Conservation (phyloP, 1,140 invertebrate species). For the Temnothorax nylanderi region DNA sequence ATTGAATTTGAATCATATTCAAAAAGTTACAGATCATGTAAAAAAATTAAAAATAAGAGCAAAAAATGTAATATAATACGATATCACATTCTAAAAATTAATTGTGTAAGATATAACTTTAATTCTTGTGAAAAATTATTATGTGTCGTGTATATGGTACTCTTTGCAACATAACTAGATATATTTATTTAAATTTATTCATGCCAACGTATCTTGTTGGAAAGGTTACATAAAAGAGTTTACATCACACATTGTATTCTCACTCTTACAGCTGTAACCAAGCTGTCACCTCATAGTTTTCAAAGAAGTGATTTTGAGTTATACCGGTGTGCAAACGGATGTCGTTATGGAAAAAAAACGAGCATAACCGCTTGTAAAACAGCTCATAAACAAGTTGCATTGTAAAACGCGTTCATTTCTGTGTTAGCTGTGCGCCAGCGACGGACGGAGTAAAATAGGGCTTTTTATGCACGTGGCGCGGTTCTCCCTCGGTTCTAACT, state of each 20-base stretch:
- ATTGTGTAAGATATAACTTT: neutral
- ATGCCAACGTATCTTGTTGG: neutral
- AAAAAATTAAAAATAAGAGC: neutral
- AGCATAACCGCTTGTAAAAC: conserved; percentile 34
- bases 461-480: conserved; percentile 19
- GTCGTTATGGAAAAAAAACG: conserved; percentile 18
- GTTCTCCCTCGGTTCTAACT: conserved; percentile 3
- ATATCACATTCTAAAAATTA: neutral
- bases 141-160: neutral
- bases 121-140: neutral
- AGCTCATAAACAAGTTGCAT: conserved; percentile 55
- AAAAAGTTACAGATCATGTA: neutral
- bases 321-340: conserved; percentile 9
- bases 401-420: conserved; percentile 57
- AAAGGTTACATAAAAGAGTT: conserved; percentile 1
- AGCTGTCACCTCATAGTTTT: conserved; percentile 18
- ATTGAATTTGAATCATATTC: neutral
- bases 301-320: conserved; percentile 19
- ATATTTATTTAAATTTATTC: neutral
- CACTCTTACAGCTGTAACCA: neutral
- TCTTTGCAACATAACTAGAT: neutral
- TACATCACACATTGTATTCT: neutral
- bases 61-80: too few species aligned
- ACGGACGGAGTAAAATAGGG: conserved; percentile 34
- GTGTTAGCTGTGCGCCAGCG: conserved; percentile 1